Base-by-base conservation (phyloP, 1,140 invertebrate species). In the Dendrolimus punctatus region DNA sequence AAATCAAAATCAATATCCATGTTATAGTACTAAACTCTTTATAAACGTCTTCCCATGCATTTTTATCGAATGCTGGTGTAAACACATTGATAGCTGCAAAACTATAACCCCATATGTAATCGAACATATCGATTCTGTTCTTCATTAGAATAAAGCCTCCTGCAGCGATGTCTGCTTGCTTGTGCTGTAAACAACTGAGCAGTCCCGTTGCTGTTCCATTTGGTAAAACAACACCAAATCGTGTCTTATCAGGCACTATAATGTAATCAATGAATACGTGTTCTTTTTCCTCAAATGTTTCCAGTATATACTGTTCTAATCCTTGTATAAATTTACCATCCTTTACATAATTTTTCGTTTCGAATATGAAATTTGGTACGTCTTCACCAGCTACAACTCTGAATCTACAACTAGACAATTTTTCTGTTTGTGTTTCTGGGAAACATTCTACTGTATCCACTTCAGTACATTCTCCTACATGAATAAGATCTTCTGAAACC, bases 31-130 rank as follows among this genome's bases (percentile, higher is more conserved):
- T 57, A 53, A 81, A 81, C 49, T 64, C 65, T 51, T 46, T 55
- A 44, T 73, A 76, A 5, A 76, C 55, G 49, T 66, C 66, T 56
- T 64, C 67, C 75, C 75, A 80, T 9, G 54, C 50, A 7, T 64
- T 40, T n/a, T 65, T 58, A 36, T 48, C 44, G 8, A 39, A 6
- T 3, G 64, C 55, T 51, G 68, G 64, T 6, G 68, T 73, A 44
- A 64, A 73, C 41, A 80, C 23, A 46, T 67, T 58, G 39, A 69
- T 57, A 43, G 55, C 46, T 6, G 59, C 64, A 44, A 58, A 73
- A 50, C 64, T 63, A n/a, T 70, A 67, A 10, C 74, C 73, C 58
- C 58, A 75, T 23, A 77, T 60, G 42, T 49, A 76, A 39, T 74
- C 71, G 37, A 70, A 72, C 5, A 59, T 5, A 44, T 71, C 49